These are phyloP conservation scores for Naja naja DNA, from an alignment of 2,113 vertebrate genomes.

Conservation along the genomic window DNA sequence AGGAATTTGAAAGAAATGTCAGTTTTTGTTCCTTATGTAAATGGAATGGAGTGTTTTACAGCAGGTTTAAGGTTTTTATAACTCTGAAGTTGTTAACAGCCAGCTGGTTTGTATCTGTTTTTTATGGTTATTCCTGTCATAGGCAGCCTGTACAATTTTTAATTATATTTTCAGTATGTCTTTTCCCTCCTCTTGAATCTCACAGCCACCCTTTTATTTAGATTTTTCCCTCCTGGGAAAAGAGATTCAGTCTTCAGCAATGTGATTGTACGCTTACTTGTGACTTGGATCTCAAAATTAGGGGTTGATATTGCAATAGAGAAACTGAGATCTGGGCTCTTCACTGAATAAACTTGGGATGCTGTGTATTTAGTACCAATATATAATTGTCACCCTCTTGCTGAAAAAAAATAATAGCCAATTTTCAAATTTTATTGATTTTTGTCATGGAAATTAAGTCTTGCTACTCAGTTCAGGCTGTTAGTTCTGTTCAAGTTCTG, in stretches of 20 bases:
- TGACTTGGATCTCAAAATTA: slow-evolving; percentile 56
- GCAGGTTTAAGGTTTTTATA: slow-evolving; percentile 87
- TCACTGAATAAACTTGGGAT: slow-evolving; percentile 20
- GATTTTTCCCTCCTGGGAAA: slow-evolving; percentile 65
- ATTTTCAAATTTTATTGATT: slow-evolving; percentile 47
- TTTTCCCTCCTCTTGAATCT: slow-evolving; percentile 78
- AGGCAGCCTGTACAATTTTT: slow-evolving; percentile 85
- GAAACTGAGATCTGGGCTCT: slow-evolving; percentile 48
- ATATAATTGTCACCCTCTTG: slow-evolving; percentile 26
- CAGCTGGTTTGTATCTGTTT: slow-evolving; percentile 87
- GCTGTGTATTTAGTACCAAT: slow-evolving; percentile 26
- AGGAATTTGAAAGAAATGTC: slow-evolving; percentile 78
- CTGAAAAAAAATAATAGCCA: slow-evolving; percentile 19
- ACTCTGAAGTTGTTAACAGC: slow-evolving; percentile 85
- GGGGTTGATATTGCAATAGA: slow-evolving; percentile 50
- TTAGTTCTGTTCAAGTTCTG: slow-evolving; percentile 42
- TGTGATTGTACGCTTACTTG: slow-evolving; percentile 70
- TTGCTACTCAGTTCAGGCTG: slow-evolving; percentile 34
- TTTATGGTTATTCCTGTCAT: slow-evolving; percentile 87
- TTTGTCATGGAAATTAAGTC: slow-evolving; percentile 46
- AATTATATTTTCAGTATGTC: slow-evolving; percentile 85
- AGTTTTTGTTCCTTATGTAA: slow-evolving; percentile 81
- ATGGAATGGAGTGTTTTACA: slow-evolving; percentile 83
- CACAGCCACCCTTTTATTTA: slow-evolving; percentile 73
- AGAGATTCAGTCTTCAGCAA: slow-evolving; percentile 69